Base-by-base conservation (phyloP, 1,140 invertebrate species). In the Ooceraea biroi region DNA sequence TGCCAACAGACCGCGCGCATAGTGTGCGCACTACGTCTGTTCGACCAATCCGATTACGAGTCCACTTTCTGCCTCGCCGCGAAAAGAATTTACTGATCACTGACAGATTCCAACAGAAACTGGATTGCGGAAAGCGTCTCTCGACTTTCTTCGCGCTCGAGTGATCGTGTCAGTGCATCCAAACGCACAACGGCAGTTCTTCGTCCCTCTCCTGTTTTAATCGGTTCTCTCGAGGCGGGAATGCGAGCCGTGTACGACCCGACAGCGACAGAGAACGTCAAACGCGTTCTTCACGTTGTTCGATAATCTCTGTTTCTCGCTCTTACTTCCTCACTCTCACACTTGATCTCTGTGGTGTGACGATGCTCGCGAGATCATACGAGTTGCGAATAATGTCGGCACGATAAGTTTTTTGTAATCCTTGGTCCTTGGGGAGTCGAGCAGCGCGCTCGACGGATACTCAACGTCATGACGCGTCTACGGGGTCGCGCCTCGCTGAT, bases 401-500 rank as follows among this genome's bases (percentile, higher is more conserved):
- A 22, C 76, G 65, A 71, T 80, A 80, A 27, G 10, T 10, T 46
- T 50, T 7, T 3, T 14, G 48, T 63, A 22, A 41, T 46, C n/a
- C 12, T 57, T 22, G 27, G 44, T 30, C 12, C 25, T 44, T 19
- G 44, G 27, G 3, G 19, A n/a, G n/a, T n/a, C n/a, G 27, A 22
- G 5, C 14, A 8, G 10, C 22, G 17, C 22, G n/a, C 61, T 11
- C 48, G 36, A 30, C 19, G 3, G 8, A 10, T 57, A n/a, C 11
- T 7, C 68, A 25, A 36, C 41, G 27, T 73, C 57, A 94, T 94
- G 93, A 89, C 89, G 41, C 91, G 91, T 12, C 68, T 94, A 71
- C 91, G 90, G 86, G 93, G 90, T 69, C 82, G 87, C 85, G 90
- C 91, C 27, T 90, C 90, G 44, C 83, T 94, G 55, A 93, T 91